phyloP scores from a whole-genome alignment of 2,888 invertebrate genomes.

The Scrobipalpa costella region DNA sequence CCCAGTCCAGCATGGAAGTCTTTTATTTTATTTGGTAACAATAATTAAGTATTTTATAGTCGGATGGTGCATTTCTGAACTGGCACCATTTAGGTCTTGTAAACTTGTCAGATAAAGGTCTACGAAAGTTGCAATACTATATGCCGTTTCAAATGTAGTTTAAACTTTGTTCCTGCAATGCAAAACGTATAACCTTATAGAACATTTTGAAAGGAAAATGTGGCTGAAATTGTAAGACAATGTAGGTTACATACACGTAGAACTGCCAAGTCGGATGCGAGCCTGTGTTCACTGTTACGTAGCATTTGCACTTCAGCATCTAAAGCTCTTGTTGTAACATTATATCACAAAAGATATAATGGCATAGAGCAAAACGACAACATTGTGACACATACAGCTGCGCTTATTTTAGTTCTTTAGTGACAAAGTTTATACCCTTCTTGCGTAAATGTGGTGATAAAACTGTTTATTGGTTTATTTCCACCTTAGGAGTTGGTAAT shows the following conservation, averaged over 20 bases:
- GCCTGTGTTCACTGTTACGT: conserved; percentile 1
- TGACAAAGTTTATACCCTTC: conserved; percentile 8
- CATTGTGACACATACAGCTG: conserved; percentile 16
- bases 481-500: background rate
- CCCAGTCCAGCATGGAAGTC: too few species aligned
- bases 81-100: too few species aligned
- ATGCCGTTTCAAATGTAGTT: too few species aligned
- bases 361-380: background rate
- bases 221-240: too few species aligned
- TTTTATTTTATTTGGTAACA: too few species aligned
- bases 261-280: background rate
- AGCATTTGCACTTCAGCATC: conserved; percentile 10
- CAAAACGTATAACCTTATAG: too few species aligned
- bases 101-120: too few species aligned
- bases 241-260: background rate
- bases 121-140: too few species aligned
- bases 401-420: conserved; percentile 7
- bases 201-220: too few species aligned
- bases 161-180: too few species aligned
- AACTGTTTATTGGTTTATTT: conserved; percentile 16
- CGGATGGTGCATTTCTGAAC: too few species aligned
- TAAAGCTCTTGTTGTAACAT: conserved; percentile 8
- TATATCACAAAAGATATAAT: background rate
- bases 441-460: background rate
- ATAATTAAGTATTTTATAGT: too few species aligned